Percentiles rank a stretch among this genome's conserved stretches.
Evolutionary conservation across 2,113 vertebrate genomes (phyloP).

Genomic region (Boulengeromyrus knoepffleri): DNA sequence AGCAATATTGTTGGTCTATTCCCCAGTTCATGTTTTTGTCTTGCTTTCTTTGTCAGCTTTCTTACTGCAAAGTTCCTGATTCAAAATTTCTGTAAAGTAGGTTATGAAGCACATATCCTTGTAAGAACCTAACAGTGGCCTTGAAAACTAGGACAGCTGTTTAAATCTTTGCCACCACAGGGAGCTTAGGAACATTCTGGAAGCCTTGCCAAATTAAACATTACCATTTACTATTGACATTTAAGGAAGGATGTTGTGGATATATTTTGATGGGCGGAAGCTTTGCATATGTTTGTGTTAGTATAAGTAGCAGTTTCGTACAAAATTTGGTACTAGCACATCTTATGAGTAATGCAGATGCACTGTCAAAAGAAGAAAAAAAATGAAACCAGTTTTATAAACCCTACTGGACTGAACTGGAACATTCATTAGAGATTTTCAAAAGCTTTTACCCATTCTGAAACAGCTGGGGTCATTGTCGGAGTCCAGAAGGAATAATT

Average conservation of each 20-base stretch:
- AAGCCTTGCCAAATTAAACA: background rate
- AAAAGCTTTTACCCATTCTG: background rate
- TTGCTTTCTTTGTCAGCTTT: background rate
- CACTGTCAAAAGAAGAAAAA: background rate
- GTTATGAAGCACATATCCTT: slow-evolving; percentile 11
- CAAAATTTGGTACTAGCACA: background rate
- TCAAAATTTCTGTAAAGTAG: slow-evolving; percentile 5
- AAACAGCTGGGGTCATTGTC: background rate
- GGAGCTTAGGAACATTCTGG: background rate
- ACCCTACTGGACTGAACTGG: background rate
- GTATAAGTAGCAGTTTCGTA: background rate
- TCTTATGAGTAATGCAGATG: background rate
- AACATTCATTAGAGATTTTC: background rate
- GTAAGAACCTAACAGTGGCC: background rate
- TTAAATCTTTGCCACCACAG: slow-evolving; percentile 4
- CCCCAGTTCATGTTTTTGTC: background rate
- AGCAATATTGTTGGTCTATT: background rate
- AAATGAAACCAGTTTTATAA: background rate
- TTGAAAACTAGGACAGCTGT: slow-evolving; percentile 18
- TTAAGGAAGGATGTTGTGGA: background rate
- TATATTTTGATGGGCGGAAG: background rate
- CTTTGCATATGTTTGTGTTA: background rate
- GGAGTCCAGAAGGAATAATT: background rate
- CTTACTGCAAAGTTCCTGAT: background rate
- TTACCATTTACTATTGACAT: background rate